Percentiles rank a stretch among this genome's conserved stretches.
These are phyloP conservation scores for Upupa epops DNA, from an alignment of 2,113 vertebrate genomes.

Conservation along the genomic window DNA sequence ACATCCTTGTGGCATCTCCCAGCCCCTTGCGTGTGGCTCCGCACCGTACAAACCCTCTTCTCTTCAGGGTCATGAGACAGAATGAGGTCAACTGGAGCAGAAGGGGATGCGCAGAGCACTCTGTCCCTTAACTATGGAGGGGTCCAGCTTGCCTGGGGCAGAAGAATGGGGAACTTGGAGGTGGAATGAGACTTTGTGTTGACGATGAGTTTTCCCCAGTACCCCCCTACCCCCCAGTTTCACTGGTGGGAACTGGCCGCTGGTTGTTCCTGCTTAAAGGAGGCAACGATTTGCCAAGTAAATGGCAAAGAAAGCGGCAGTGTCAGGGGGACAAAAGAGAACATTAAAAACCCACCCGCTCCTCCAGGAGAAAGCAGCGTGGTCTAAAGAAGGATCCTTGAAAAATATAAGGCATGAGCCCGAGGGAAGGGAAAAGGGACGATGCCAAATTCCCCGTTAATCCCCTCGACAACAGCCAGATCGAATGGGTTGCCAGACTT, in stretches of 20 bases:
- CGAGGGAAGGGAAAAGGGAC: slow-evolving; percentile 28
- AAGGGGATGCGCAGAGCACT: background rate
- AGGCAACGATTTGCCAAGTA: background rate
- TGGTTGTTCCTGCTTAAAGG: slow-evolving; percentile 2
- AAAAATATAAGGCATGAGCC: slow-evolving; percentile 39
- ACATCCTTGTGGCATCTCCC: background rate
- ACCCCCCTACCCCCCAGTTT: background rate
- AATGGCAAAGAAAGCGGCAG: background rate
- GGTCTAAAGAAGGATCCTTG: slow-evolving; percentile 31
- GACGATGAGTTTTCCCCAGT: rapidly evolving
- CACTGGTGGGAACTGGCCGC: background rate
- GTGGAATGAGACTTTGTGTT: background rate
- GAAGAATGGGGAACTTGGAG: background rate
- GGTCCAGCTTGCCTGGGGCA: background rate
- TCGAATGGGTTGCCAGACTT: slow-evolving; percentile 27
- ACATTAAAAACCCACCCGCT: slow-evolving; percentile 31
- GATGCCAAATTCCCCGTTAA: slow-evolving; percentile 60
- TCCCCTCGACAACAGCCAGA: slow-evolving; percentile 48
- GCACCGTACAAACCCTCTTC: background rate
- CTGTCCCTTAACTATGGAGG: background rate
- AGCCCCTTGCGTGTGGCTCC: background rate
- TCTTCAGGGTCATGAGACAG: background rate
- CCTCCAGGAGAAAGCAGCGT: slow-evolving; percentile 19
- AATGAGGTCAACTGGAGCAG: background rate
- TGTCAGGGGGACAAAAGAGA: slow-evolving; percentile 53